A percentile compares a stretch with the other conserved stretches of the same genome.
Conservation (phyloP, 2,888 invertebrate genomes). For the Sarcophaga caerulescens region DNA sequence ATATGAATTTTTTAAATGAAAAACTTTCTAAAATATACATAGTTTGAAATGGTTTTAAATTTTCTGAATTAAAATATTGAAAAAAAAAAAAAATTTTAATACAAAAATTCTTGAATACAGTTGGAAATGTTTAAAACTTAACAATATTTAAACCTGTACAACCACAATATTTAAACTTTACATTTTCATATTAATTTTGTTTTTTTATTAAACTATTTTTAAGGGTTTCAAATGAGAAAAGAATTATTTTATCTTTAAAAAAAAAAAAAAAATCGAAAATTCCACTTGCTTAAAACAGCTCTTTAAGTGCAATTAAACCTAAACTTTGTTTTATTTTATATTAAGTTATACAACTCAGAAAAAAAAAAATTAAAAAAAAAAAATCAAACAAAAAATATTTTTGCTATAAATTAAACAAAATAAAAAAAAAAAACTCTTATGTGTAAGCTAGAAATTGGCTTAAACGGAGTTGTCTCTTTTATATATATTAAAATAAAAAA, state of each 20-base stretch:
- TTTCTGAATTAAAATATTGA: neutral
- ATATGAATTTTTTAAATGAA: no score
- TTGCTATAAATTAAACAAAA: conserved; percentile 65
- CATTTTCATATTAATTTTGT: neutral
- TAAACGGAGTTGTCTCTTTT: conserved; percentile 61
- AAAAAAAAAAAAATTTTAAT: no score
- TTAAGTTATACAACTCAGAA: conserved; percentile 52
- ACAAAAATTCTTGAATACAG: neutral
- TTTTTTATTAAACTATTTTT: no score
- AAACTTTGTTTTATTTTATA: conserved; percentile 64
- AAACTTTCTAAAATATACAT: no score
- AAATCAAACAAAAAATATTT: conserved; percentile 56
- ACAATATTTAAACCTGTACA: neutral
- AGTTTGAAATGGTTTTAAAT: no score
- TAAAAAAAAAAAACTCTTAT: conserved; percentile 55
- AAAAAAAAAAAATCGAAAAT: neutral
- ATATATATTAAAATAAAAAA: conserved; percentile 41
- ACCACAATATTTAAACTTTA: neutral
- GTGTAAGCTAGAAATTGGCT: conserved; percentile 50
- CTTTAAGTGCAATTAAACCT: conserved; percentile 44
- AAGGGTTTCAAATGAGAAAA: no score
- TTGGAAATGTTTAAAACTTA: neutral
- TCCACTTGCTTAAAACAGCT: conserved; percentile 32
- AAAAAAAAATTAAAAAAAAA: conserved; percentile 34
- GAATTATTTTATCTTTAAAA: neutral